Base-by-base conservation (phyloP, 2,797 vertebrate species). In the Antennarius maculatus region DNA sequence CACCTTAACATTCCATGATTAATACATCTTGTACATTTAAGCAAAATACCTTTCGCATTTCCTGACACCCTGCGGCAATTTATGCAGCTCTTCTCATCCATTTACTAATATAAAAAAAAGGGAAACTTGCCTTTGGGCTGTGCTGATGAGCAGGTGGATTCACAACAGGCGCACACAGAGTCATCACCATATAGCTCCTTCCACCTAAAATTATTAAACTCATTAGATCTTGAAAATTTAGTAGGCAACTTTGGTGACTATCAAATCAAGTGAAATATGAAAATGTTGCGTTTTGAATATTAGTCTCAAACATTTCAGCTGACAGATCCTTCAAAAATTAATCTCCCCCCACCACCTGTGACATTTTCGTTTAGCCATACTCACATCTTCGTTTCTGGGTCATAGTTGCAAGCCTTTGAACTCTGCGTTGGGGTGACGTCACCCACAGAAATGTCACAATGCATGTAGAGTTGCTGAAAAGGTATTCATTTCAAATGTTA, bases 371-470 rank as follows among this genome's bases (percentile, higher is more conserved):
- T 56, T 2, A 16, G 2, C 2, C 14, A 17, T 18, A 83, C 89
- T 84, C 55, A 91, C 93, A 0, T 76, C 62, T 62, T 41, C 4
- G 61, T 54, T 0, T 8, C 3, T 0, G 0, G 0, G 3, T 89
- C 56, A 47, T 88, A 93, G 55, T 70, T 90, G 70, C 92, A 94
- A 13, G 91, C 81, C 63, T 93, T 93, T 6, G 13, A 60, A 58
- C 46, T 69, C 0, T 2, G 3, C 27, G 73, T 87, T 66, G 90
- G 76, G 0, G 10, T 37, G 3, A 9, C 23, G 6, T 9, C 5
- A 9, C 79, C 89, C 16, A 78, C 0, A 5, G 34, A 42, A 46
- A 93, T 17, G 1, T 90, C 80, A 66, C 93, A 94, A 66, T 94
- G 91, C 75, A 94, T 59, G 76, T 74, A 89, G 57, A 93, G 69